Evolutionary conservation across 2,113 vertebrate genomes (phyloP), one percentile per base, ranked within the genome.

Genomic region (Monopterus albus): DNA sequence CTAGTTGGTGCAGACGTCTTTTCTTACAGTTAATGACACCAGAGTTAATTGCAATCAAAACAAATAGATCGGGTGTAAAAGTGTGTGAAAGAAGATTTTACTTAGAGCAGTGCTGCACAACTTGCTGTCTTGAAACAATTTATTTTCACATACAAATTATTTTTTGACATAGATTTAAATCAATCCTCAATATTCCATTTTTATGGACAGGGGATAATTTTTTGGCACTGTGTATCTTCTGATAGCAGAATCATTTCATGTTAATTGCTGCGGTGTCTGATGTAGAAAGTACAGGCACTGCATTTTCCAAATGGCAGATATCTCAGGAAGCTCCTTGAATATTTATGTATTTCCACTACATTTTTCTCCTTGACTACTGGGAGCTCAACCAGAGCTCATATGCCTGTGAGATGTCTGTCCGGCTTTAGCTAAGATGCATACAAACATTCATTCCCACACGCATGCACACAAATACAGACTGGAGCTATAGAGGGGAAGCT

Each of bases 371-470:
- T 23, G 14, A 67, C 81, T 65, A 15, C 7, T 31, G 82, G 85
- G 80, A 89, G 65, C 78, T 72, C 60, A 74, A 83, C 67, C 47
- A 69, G 45, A 72, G 67, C 75, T 84, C 73, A 56, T 53, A 80
- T 62, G 79, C 85, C 88, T 25, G 17, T 76, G 82, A 87, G 88
- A 87, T 79, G 81, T 84, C 78, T 67, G 82, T 84, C 81, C 68
- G 18, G 77, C 66, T 72, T 82, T 61, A 73, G 70, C 81, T 67
- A 47, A 69, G 50, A 75, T 61, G 60, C 79, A 79, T 40, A 72
- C 67, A 82, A 61, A 77, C 70, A 70, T 66, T 40, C 23, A 36
- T 45, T 31, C 68, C 10, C 64, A 15, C 14, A 12, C n/a, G 18
- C 67, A 42, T 29, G 31, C 55, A 60, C 78, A 63, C 53, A 84